phyloP scores from a whole-genome alignment of 2,797 vertebrate species.

The Neosalanx taihuensis region DNA sequence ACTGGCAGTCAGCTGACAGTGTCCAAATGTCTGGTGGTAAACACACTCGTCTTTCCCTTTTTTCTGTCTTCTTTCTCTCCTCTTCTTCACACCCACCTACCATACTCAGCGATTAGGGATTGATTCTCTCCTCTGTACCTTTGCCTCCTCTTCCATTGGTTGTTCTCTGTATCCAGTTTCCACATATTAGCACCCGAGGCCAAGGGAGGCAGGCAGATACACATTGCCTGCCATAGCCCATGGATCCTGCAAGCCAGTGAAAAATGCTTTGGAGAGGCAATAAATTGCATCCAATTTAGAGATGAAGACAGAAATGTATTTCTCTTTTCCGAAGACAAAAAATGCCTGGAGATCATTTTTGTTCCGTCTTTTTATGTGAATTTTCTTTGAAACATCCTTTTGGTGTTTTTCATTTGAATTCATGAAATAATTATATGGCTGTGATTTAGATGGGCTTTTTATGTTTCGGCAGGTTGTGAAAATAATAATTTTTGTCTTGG shows the following conservation, averaged over 20 bases:
- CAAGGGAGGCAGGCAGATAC: slow-evolving; percentile 76
- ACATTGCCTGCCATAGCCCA: slow-evolving; percentile 76
- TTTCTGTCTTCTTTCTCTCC: slow-evolving; percentile 23
- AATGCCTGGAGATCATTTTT: slow-evolving; percentile 71
- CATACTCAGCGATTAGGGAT: slow-evolving; percentile 72
- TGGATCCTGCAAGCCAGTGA: slow-evolving; percentile 75
- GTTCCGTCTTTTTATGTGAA: slow-evolving; percentile 67
- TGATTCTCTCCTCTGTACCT: slow-evolving; percentile 73
- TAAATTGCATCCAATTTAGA: slow-evolving; percentile 88
- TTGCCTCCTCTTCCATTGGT: slow-evolving; percentile 71
- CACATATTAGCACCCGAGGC: slow-evolving; percentile 81
- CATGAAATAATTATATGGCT: slow-evolving; percentile 69
- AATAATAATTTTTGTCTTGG: slow-evolving; percentile 74
- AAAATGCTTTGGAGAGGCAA: slow-evolving; percentile 84
- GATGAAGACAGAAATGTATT: slow-evolving; percentile 86
- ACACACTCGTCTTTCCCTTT: slow-evolving; percentile 63
- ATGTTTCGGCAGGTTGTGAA: slow-evolving; percentile 70
- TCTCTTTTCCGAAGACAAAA: slow-evolving; percentile 74
- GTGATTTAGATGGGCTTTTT: slow-evolving; percentile 66
- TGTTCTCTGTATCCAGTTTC: slow-evolving; percentile 73
- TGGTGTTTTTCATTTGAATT: slow-evolving; percentile 71
- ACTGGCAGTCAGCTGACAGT: slow-evolving; percentile 71
- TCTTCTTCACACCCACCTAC: slow-evolving; percentile 48
- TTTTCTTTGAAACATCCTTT: slow-evolving; percentile 72
- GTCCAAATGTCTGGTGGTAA: slow-evolving; percentile 70